These are phyloP conservation scores for Calephelis virginiensis DNA, from an alignment of 1,140 invertebrate species.

Conservation along the genomic window DNA sequence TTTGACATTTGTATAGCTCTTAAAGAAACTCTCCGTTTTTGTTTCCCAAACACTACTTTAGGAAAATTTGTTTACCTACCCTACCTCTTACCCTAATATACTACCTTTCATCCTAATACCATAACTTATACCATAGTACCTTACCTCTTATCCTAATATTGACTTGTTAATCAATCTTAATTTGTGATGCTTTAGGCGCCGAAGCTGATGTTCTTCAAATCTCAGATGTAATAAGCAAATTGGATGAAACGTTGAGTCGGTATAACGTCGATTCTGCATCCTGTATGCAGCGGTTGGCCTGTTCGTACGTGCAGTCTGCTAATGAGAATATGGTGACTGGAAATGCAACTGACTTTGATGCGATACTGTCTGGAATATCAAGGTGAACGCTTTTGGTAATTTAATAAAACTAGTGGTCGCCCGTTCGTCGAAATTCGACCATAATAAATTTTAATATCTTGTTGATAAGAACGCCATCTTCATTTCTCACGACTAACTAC, in stretches of 20 bases:
- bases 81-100: too few relatives aligned
- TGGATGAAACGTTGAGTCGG: constrained; percentile 85
- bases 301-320: constrained; percentile 86
- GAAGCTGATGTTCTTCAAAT: constrained; percentile 81
- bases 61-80: too few relatives aligned
- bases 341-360: constrained; percentile 82
- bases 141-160: too few relatives aligned
- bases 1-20: too few relatives aligned
- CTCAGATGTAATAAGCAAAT: constrained; percentile 82
- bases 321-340: constrained; percentile 81
- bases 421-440: too few relatives aligned
- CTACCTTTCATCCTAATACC: too few relatives aligned
- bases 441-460: too few relatives aligned
- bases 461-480: too few relatives aligned
- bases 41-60: too few relatives aligned
- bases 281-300: constrained; percentile 88
- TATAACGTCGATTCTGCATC: constrained; percentile 88
- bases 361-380: constrained; percentile 82
- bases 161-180: background rate
- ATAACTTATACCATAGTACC: constrained; percentile 61
- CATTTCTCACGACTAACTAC: too few relatives aligned
- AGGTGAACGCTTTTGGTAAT: constrained; percentile 67
- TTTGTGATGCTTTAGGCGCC: constrained; percentile 73
- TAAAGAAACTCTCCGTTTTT: too few relatives aligned
- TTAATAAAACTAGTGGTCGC: too few relatives aligned